phyloP scores from a whole-genome alignment of 1,140 invertebrate species.

The Trichonephila clavata region DNA sequence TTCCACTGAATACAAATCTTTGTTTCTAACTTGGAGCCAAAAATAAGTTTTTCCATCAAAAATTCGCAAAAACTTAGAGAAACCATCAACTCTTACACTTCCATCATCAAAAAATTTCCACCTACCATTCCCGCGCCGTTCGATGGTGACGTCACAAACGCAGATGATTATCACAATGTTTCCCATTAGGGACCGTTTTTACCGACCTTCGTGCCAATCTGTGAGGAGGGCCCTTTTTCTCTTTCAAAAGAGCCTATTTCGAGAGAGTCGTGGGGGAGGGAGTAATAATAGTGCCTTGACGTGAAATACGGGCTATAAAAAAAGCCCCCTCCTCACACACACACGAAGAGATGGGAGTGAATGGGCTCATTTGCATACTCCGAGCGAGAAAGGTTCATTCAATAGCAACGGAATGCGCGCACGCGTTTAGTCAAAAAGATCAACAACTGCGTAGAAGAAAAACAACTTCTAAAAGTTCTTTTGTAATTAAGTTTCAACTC shows the following conservation, averaged over 20 bases:
- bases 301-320: slow-evolving; percentile 21
- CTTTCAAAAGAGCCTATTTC: neutral
- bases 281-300: neutral
- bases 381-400: neutral
- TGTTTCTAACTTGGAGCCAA: neutral
- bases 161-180: slow-evolving; percentile 27
- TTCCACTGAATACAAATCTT: neutral
- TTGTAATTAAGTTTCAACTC: too few relatives aligned
- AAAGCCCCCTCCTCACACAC: neutral
- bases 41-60: neutral
- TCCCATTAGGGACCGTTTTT: slow-evolving; percentile 24
- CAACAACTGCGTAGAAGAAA: too few relatives aligned
- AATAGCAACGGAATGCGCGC: neutral
- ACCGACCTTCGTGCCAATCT: slow-evolving; percentile 14
- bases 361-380: slow-evolving; percentile 10
- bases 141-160: slow-evolving; percentile 1
- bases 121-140: neutral
- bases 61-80: neutral
- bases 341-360: neutral
- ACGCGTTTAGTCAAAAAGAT: neutral
- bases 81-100: neutral
- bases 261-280: neutral
- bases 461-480: too few relatives aligned
- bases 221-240: neutral
- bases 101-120: neutral